Evolutionary conservation across 2,113 vertebrate genomes (phyloP).

Genomic region (Eleginops maclovinus): DNA sequence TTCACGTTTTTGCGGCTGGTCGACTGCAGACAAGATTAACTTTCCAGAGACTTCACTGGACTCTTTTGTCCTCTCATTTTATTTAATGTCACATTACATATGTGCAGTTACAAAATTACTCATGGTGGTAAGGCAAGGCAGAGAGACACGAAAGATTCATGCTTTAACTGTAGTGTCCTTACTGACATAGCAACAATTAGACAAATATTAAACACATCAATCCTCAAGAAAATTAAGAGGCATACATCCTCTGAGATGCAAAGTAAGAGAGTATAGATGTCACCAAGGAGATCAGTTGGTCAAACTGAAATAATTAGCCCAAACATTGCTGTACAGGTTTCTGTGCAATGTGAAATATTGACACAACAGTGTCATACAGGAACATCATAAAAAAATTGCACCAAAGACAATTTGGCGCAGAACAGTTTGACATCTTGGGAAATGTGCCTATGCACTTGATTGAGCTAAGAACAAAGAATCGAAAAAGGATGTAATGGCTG

Average conservation of each 20-base stretch:
- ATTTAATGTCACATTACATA: conserved; percentile 70
- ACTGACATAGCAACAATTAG: background rate
- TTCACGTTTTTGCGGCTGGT: background rate
- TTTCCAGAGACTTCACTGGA: conserved; percentile 24
- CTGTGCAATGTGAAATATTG: background rate
- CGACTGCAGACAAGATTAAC: conserved; percentile 43
- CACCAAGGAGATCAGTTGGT: background rate
- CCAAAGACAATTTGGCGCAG: conserved; percentile 1
- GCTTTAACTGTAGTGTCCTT: background rate
- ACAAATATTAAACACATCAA: conserved; percentile 16
- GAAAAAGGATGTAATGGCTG: background rate
- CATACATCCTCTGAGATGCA: background rate
- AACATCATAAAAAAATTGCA: background rate
- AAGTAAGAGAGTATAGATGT: background rate
- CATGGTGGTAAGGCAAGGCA: conserved; percentile 33
- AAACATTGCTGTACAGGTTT: background rate
- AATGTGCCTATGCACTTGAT: background rate
- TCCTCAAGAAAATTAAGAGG: background rate
- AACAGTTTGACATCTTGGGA: background rate
- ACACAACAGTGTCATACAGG: background rate
- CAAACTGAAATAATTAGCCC: background rate
- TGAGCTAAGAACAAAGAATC: conserved; percentile 6
- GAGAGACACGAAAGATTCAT: conserved; percentile 13
- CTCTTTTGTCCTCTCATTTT: conserved; percentile 60
- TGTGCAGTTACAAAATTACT: conserved; percentile 35